Evolutionary conservation across 2,113 vertebrate species (phyloP).

Genomic region (Condylura cristata): DNA sequence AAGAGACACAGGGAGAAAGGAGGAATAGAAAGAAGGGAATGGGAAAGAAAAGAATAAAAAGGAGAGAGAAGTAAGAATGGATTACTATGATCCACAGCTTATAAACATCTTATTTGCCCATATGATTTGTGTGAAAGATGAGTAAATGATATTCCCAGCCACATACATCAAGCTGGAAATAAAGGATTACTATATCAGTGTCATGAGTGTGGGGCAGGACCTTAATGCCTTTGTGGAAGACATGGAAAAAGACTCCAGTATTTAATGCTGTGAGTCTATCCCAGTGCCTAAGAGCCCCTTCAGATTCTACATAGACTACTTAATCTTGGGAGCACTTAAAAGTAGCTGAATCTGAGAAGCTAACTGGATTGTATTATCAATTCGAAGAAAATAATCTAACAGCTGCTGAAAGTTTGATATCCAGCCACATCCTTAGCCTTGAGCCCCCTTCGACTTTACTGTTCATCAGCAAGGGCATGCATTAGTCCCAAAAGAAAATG

Average conservation of each 20-base stretch:
- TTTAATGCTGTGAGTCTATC: background rate
- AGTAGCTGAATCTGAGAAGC: background rate
- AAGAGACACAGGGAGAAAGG: fast-evolving
- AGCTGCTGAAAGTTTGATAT: background rate
- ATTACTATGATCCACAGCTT: background rate
- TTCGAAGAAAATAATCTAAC: background rate
- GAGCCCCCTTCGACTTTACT: background rate
- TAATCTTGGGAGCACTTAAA: background rate
- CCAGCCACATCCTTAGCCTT: background rate
- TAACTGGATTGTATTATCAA: background rate
- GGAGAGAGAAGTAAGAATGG: background rate
- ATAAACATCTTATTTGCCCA: background rate
- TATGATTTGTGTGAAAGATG: background rate
- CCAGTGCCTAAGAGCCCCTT: background rate
- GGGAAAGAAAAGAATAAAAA: too few species aligned
- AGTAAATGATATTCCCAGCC: background rate
- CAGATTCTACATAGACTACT: background rate
- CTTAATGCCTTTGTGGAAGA: background rate
- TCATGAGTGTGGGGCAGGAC: background rate
- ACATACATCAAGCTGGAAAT: background rate
- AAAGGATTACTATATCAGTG: background rate
- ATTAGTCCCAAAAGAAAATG: background rate
- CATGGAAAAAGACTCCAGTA: too few species aligned
- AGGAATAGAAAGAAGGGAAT: too few species aligned
- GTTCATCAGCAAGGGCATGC: background rate